Percentiles rank a stretch among this genome's conserved stretches.
Conservation (phyloP, 2,113 vertebrate genomes). For the Atherinomorus stipes region DNA sequence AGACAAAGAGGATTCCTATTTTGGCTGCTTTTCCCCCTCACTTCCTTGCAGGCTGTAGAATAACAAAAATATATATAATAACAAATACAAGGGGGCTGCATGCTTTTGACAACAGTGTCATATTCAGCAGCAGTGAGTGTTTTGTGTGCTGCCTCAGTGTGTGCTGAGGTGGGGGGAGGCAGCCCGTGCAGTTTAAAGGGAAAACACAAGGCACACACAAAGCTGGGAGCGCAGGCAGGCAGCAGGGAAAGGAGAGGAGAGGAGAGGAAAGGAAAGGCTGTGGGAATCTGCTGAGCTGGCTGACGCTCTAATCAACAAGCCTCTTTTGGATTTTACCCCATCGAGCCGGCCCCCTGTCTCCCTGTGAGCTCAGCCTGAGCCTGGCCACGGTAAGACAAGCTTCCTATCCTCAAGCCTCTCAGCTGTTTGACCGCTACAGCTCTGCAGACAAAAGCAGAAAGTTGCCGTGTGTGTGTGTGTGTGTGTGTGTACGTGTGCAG, state of each 20-base stretch:
- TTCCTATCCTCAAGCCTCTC: slow-evolving; percentile 39
- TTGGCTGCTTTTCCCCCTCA: slow-evolving; percentile 10
- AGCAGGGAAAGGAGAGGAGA: slow-evolving; percentile 26
- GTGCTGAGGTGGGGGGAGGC: slow-evolving; percentile 60
- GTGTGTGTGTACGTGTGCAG: slow-evolving; percentile 57
- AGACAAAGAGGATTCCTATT: slow-evolving; percentile 70
- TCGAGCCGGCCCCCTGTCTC: slow-evolving; percentile 32
- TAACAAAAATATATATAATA: slow-evolving; percentile 30
- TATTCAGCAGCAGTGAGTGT: slow-evolving; percentile 61
- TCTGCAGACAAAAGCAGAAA: slow-evolving; percentile 76
- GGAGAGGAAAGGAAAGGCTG: slow-evolving; percentile 46
- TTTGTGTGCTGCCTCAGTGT: slow-evolving; percentile 61
- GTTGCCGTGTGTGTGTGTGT: slow-evolving; percentile 62
- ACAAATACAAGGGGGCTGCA: slow-evolving; percentile 36
- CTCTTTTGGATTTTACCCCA: slow-evolving; percentile 69
- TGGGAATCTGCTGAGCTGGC: slow-evolving; percentile 82
- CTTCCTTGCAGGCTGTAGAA: slow-evolving; percentile 40
- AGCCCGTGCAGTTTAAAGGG: slow-evolving; percentile 78
- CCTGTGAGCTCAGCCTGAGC: slow-evolving; percentile 45
- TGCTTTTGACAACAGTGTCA: slow-evolving; percentile 70
- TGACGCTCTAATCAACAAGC: slow-evolving; percentile 60
- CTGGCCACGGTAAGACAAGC: slow-evolving; percentile 79
- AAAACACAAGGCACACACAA: slow-evolving; percentile 77
- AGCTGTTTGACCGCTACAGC: slow-evolving; percentile 54
- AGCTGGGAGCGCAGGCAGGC: slow-evolving; percentile 71